phyloP scores from a whole-genome alignment of 2,797 vertebrate species.

The Caiman crocodilus region DNA sequence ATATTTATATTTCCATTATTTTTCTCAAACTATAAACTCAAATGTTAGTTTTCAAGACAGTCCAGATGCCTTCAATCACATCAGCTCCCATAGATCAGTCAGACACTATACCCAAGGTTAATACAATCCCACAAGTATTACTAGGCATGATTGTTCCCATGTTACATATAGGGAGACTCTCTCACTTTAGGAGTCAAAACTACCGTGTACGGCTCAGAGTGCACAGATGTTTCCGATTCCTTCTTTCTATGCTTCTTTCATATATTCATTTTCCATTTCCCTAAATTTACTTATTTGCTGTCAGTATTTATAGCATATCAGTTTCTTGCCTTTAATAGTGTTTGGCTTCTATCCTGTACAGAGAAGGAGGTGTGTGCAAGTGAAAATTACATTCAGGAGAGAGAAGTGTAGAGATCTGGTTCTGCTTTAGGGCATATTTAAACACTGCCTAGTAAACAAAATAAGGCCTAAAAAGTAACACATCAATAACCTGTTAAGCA shows the following conservation, averaged over 20 bases:
- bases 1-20: neutral
- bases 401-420: neutral
- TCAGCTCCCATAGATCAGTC: no score
- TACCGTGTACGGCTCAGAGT: neutral
- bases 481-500: neutral
- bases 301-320: neutral
- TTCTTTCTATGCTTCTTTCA: no score
- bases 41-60: neutral
- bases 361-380: neutral
- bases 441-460: neutral
- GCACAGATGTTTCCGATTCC: no score
- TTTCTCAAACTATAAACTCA: neutral
- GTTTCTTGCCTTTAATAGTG: neutral
- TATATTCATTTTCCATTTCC: neutral
- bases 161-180: neutral
- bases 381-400: neutral
- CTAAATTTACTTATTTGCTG: neutral
- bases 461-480: neutral
- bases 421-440: neutral
- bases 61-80: neutral
- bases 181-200: no score
- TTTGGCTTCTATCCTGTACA: neutral
- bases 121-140: neutral
- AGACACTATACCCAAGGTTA: neutral
- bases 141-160: neutral